Conservation (phyloP, 2,113 vertebrate genomes). For the Sturnus vulgaris region DNA sequence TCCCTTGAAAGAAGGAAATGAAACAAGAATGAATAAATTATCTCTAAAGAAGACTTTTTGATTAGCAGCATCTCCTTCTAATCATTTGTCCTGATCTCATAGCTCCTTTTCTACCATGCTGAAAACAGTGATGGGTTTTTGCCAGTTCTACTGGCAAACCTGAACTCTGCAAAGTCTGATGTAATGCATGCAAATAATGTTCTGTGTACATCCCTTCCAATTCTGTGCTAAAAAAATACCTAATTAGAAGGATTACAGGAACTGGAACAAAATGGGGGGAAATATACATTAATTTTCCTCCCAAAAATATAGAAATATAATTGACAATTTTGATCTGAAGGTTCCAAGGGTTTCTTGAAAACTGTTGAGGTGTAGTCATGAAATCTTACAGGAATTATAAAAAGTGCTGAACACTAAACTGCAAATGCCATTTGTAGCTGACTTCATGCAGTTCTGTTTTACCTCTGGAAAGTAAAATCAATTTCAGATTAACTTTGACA, state of each 20-base stretch:
- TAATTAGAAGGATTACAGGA: not conserved
- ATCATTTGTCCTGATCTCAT: not conserved
- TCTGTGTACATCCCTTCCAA: not conserved
- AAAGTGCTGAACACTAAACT: not conserved
- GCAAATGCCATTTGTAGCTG: not conserved
- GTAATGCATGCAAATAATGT: not conserved
- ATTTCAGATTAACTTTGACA: slow-evolving; percentile 35
- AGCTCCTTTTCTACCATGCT: not conserved
- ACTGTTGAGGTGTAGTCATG: not conserved
- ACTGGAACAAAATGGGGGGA: not conserved
- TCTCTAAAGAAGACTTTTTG: not conserved
- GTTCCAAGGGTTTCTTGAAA: not conserved
- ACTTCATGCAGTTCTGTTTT: not conserved
- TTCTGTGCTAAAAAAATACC: not conserved
- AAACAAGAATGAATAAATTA: not conserved
- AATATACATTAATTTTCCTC: not conserved
- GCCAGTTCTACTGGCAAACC: not conserved
- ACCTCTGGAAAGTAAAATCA: slow-evolving; percentile 30
- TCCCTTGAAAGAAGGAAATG: not conserved
- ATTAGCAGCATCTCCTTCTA: not conserved
- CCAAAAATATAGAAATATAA: not conserved
- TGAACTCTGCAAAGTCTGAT: not conserved
- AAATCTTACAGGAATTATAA: not conserved
- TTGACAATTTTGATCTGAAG: not conserved
- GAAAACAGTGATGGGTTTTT: not conserved